Percentiles rank a stretch among this genome's conserved stretches.
phyloP scores from a whole-genome alignment of 2,113 vertebrate genomes.

The Sylvilagus bachmani region DNA sequence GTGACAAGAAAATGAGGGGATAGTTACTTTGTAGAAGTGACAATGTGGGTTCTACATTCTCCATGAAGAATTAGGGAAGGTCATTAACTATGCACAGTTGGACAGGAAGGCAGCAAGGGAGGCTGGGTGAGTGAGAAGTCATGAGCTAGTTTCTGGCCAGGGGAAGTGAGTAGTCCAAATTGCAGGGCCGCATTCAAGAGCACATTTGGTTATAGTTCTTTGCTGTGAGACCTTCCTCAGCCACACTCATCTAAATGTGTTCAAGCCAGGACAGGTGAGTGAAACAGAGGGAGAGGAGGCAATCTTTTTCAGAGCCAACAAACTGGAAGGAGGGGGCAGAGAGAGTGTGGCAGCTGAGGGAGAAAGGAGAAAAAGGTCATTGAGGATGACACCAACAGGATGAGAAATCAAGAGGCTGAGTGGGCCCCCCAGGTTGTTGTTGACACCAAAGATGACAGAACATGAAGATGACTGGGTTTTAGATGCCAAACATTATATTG shows the following conservation, averaged over 20 bases:
- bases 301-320: neutral
- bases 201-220: neutral
- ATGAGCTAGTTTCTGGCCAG: neutral
- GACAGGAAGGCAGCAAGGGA: neutral
- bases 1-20: neutral
- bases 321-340: neutral
- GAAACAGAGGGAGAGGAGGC: neutral
- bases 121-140: neutral
- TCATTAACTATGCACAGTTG: neutral
- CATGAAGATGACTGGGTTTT: too few relatives aligned
- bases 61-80: neutral
- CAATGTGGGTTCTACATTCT: neutral
- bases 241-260: neutral
- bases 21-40: neutral
- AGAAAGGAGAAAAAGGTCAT: neutral
- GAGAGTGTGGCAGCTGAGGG: neutral
- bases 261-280: neutral
- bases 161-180: too few relatives aligned
- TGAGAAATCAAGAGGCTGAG: neutral
- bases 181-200: neutral
- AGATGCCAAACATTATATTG: neutral
- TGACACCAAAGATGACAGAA: neutral
- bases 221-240: neutral
- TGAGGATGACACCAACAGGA: neutral
- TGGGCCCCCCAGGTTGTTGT: neutral